phyloP scores from a whole-genome alignment of 2,113 vertebrate genomes.

The Protobothrops mucrosquamatus region DNA sequence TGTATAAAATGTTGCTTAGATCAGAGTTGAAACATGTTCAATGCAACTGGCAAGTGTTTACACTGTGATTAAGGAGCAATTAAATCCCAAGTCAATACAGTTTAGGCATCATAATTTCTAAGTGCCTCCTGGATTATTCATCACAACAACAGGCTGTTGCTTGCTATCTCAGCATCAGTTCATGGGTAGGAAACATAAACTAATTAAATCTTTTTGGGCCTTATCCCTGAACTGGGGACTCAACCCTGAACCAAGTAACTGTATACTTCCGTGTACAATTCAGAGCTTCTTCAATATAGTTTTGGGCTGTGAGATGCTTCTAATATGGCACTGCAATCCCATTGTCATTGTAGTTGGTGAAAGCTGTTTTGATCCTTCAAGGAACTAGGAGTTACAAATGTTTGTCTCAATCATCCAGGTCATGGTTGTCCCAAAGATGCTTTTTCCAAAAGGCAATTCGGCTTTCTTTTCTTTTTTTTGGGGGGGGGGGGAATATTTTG shows the following conservation, averaged over 20 bases:
- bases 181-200: conserved; percentile 13
- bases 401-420: background rate
- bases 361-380: background rate
- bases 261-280: conserved; percentile 10
- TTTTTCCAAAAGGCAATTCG: background rate
- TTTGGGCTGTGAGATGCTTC: conserved; percentile 6
- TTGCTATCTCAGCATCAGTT: conserved; percentile 23
- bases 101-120: conserved; percentile 52
- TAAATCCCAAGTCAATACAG: conserved; percentile 54
- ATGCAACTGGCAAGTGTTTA: conserved; percentile 51
- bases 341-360: background rate
- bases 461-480: background rate
- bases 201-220: conserved; percentile 9
- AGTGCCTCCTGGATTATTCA: conserved; percentile 36
- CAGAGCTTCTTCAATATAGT: background rate
- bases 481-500: background rate
- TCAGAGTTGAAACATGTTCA: conserved; percentile 40
- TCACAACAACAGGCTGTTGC: background rate
- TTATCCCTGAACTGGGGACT: background rate
- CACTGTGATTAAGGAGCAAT: conserved; percentile 47
- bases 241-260: too few relatives aligned
- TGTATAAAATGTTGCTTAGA: conserved; percentile 20
- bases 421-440: background rate
- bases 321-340: background rate
- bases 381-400: background rate